Evolutionary conservation across 2,888 invertebrate genomes (phyloP).

Genomic region (Vanessa cardui): DNA sequence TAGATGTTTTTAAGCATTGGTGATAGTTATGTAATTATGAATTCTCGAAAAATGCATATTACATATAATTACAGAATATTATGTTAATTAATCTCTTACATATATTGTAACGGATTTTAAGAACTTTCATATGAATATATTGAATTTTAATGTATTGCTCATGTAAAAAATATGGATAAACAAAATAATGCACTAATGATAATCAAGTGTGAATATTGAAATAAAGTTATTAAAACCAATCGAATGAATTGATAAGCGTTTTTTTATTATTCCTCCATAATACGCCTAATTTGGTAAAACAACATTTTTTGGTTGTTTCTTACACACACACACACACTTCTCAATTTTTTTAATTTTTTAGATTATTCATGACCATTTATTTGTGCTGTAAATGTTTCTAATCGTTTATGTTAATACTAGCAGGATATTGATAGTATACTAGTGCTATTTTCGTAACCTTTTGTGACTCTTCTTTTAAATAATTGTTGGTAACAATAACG

Average conservation of each 20-base stretch:
- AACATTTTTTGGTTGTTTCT: no score
- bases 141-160: conserved; percentile 27
- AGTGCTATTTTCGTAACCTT: no score
- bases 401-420: no score
- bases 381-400: no score
- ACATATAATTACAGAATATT: background rate
- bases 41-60: background rate
- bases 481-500: no score
- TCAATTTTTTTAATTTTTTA: no score
- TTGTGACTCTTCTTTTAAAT: no score
- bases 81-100: background rate
- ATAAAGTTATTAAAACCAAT: conserved; percentile 37
- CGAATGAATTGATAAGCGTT: conserved; percentile 27
- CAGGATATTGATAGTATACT: no score
- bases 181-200: conserved; percentile 32
- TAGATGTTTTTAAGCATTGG: conserved; percentile 3
- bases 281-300: no score
- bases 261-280: conserved; percentile 6
- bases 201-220: conserved; percentile 31
- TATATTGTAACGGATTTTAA: background rate
- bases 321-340: no score
- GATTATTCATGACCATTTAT: no score
- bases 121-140: background rate
- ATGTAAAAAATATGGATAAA: conserved; percentile 26
- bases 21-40: background rate